These are phyloP conservation scores for Seriola aureovittata DNA, from an alignment of 2,113 vertebrate genomes.

Conservation along the genomic window DNA sequence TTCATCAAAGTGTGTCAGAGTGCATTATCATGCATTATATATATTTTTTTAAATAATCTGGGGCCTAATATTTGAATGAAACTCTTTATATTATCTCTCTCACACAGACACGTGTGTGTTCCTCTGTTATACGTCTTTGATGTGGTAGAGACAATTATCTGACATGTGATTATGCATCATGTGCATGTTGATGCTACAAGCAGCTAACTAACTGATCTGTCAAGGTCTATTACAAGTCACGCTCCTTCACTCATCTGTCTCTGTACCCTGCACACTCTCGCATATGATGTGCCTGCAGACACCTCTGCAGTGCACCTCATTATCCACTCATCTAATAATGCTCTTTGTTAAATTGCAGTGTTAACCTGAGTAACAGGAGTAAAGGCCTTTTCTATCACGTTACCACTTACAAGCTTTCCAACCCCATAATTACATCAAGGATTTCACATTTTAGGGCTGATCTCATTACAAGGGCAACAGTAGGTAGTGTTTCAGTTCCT, in stretches of 20 bases:
- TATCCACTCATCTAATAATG: slow-evolving; percentile 73
- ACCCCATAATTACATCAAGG: slow-evolving; percentile 62
- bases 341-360: slow-evolving; percentile 67
- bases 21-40: no score
- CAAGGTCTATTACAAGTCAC: slow-evolving; percentile 62
- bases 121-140: slow-evolving; percentile 32
- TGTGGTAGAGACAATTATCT: slow-evolving; percentile 50
- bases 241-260: slow-evolving; percentile 37
- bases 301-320: slow-evolving; percentile 61
- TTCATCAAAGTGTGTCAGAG: not conserved
- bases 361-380: slow-evolving; percentile 62
- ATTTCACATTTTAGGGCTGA: slow-evolving; percentile 48
- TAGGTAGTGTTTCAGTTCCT: slow-evolving; percentile 35
- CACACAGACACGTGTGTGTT: not conserved
- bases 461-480: slow-evolving; percentile 47
- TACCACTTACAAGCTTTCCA: slow-evolving; percentile 60
- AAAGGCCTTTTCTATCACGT: slow-evolving; percentile 53
- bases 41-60: not conserved
- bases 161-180: slow-evolving; percentile 37
- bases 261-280: not conserved
- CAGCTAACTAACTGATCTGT: slow-evolving; percentile 62
- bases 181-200: slow-evolving; percentile 58
- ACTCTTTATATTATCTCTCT: not conserved
- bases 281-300: slow-evolving; percentile 40
- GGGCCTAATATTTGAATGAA: not conserved